Evolutionary conservation across 2,797 vertebrate species (phyloP), one percentile per base, ranked within the genome.

Genomic region (Gymnopithys bicolor): DNA sequence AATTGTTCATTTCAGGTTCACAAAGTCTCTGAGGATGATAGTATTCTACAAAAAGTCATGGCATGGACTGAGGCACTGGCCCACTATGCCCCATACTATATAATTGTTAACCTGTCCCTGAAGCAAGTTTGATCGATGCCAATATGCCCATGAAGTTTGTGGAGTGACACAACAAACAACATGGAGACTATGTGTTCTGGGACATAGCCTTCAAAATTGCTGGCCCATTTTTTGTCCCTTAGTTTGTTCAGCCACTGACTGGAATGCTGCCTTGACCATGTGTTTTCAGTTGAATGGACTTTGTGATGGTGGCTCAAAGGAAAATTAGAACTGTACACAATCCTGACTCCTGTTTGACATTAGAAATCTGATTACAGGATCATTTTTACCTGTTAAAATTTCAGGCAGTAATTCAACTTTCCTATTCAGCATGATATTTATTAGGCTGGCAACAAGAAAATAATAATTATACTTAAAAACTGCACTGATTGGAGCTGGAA

Each of bases 401-500:
- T 69, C 59, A 74, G 49, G 45, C 80, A 90, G 55, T 67, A 88
- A 86, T 89, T 92, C 41, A 90, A 8, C 49, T 77, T 1, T 4
- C 33, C 30, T 90, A 71, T 90, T 82, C 79, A 87, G 76, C 43
- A 22, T 69, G 18, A 9, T 70, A 86, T 94, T 94, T 96, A 84
- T 81, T 76, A 74, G 48, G n/a, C 37, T 94, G 56, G 85, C 33
- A 94, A 91, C 45, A 84, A 76, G 70, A 82, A 95, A 96, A 95
- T 86, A 83, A 84, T 94, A 92, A 95, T 93, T 94, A 69, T 63
- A 76, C 52, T 86, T 82, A 53, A 69, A 68, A 89, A 48, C 59
- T 60, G 73, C 18, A 22, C 87, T 56, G 69, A 93, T 63, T 92
- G 63, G 70, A 90, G 70, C 83, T 78, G 55, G 85, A 88, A 95